phyloP scores from a whole-genome alignment of 2,888 invertebrate species.

The Lochmaea capreae region DNA sequence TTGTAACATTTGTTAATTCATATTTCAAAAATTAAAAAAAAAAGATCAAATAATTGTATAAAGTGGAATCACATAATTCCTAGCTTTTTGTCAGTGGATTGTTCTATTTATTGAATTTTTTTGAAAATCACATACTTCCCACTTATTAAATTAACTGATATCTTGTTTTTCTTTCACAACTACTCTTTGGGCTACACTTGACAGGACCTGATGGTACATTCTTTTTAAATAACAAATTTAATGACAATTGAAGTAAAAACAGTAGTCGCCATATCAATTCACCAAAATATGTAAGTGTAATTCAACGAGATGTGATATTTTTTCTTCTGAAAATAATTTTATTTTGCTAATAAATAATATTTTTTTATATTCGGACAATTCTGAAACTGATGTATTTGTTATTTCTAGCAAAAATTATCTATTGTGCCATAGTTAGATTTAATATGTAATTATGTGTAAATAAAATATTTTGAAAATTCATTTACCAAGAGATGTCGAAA shows the following conservation, averaged over 20 bases:
- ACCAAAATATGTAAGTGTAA: too few species aligned
- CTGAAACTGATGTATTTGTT: neutral
- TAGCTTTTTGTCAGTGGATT: neutral
- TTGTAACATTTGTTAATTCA: too few species aligned
- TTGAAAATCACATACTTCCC: neutral
- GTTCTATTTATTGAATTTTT: neutral
- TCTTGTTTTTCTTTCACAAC: neutral
- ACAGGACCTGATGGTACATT: too few species aligned
- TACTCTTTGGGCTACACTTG: neutral
- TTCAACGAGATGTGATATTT: too few species aligned
- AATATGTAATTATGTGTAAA: slow-evolving; percentile 9
- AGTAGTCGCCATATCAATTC: too few species aligned
- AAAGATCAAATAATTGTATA: neutral
- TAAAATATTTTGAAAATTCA: neutral
- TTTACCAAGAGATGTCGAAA: too few species aligned
- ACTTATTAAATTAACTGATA: neutral
- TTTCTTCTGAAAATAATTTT: too few species aligned
- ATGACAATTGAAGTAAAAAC: too few species aligned
- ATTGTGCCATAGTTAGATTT: slow-evolving; percentile 23
- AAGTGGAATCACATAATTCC: neutral
- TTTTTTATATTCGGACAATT: neutral
- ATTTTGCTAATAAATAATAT: too few species aligned
- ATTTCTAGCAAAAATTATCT: slow-evolving; percentile 9
- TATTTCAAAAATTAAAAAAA: too few species aligned
- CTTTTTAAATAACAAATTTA: too few species aligned